phyloP scores from a whole-genome alignment of 1,140 invertebrate genomes.

The Mercenaria mercenaria region DNA sequence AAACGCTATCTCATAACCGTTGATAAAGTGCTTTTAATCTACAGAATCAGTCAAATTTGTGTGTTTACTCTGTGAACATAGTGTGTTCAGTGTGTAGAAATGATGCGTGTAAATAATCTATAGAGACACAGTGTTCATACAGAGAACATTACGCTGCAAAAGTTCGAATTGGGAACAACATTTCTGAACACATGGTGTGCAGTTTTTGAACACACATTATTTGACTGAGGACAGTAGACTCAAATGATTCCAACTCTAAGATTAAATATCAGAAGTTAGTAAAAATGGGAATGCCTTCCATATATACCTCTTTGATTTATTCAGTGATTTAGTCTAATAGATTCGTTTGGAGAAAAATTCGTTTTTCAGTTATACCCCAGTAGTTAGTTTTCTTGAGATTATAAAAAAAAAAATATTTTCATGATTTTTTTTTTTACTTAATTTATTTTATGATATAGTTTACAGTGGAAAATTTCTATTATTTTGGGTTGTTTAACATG shows the following conservation, averaged over 20 bases:
- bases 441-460: background rate
- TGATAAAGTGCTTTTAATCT: background rate
- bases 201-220: background rate
- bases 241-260: background rate
- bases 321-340: background rate
- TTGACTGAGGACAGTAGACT: background rate
- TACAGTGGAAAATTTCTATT: background rate
- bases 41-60: background rate
- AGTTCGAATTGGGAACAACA: background rate
- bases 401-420: background rate
- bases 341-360: background rate
- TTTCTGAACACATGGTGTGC: background rate
- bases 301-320: background rate
- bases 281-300: background rate
- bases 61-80: conserved; percentile 2
- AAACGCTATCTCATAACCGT: background rate
- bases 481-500: background rate
- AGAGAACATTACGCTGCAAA: background rate
- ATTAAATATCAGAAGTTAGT: background rate
- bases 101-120: background rate
- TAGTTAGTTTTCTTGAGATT: background rate
- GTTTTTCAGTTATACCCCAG: too few relatives aligned
- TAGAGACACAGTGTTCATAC: background rate
- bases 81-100: background rate
- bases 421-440: background rate